Evolutionary conservation across 1,140 invertebrate species (phyloP).

Genomic region (Acromyrmex echinatior): DNA sequence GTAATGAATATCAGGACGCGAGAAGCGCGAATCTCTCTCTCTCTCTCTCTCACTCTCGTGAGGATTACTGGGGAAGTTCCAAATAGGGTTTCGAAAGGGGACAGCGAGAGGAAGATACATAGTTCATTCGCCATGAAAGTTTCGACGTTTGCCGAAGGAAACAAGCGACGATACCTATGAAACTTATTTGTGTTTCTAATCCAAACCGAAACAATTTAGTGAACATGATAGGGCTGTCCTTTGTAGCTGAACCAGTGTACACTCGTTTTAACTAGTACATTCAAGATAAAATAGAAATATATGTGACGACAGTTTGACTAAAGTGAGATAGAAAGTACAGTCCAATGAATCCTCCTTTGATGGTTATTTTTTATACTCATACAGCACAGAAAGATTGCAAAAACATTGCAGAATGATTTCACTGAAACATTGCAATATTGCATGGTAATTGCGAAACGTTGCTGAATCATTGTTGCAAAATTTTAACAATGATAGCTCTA

Average conservation of each 20-base stretch:
- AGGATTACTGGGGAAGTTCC: conserved; percentile 33
- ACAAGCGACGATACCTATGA: conserved; percentile 45
- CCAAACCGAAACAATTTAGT: not conserved
- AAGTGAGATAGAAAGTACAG: too few species aligned
- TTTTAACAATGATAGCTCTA: too few species aligned
- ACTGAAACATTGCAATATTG: too few species aligned
- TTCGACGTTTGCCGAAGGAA: conserved; percentile 44
- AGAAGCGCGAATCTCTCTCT: conserved; percentile 10
- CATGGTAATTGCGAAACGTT: too few species aligned
- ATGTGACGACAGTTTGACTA: too few species aligned
- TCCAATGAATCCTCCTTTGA: too few species aligned
- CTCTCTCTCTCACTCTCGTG: not conserved
- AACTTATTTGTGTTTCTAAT: conserved; percentile 21
- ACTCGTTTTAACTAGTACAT: too few species aligned
- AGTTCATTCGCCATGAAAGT: conserved; percentile 39
- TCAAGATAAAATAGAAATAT: not conserved
- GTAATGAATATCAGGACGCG: conserved; percentile 64
- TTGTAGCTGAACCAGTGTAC: too few species aligned
- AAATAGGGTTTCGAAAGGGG: not conserved
- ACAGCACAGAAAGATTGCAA: too few species aligned
- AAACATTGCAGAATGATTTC: too few species aligned
- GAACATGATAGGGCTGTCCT: not conserved
- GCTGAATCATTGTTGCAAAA: too few species aligned
- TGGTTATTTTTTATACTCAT: too few species aligned
- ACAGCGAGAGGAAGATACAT: not conserved